These are phyloP conservation scores for Apeltes quadracus DNA, from an alignment of 2,113 vertebrate genomes.

Conservation along the genomic window DNA sequence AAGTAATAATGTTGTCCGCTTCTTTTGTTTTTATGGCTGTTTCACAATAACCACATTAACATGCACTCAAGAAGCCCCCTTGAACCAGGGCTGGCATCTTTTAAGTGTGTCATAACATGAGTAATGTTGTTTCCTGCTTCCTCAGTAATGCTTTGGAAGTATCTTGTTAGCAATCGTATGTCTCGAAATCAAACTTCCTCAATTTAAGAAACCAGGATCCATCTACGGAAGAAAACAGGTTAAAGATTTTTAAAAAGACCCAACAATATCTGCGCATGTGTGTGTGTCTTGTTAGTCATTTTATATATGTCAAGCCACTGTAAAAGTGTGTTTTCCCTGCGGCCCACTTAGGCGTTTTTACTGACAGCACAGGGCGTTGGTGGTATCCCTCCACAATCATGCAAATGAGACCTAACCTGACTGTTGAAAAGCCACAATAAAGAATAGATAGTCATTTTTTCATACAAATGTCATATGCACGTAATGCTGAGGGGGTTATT, in stretches of 20 bases:
- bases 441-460: conserved; percentile 9
- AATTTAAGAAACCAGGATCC: background rate
- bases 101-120: conserved; percentile 39
- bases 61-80: conserved; percentile 4
- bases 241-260: conserved; percentile 2
- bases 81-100: background rate
- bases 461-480: background rate
- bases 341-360: conserved; percentile 36
- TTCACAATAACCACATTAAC: conserved; percentile 2
- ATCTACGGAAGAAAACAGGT: background rate
- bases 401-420: conserved; percentile 24
- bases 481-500: background rate
- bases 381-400: conserved; percentile 40
- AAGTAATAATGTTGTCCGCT: background rate
- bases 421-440: conserved; percentile 26
- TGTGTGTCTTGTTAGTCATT: conserved; percentile 3
- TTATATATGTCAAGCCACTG: conserved; percentile 5
- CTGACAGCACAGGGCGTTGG: conserved; percentile 12
- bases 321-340: conserved; percentile 30
- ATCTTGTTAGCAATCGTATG: background rate
- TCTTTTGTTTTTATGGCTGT: background rate
- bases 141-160: background rate
- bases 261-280: background rate
- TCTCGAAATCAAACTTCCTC: background rate
- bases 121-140: conserved; percentile 39